These are phyloP conservation scores for Dromaius novaehollandiae DNA, from an alignment of 2,113 vertebrate genomes.

Conservation along the genomic window DNA sequence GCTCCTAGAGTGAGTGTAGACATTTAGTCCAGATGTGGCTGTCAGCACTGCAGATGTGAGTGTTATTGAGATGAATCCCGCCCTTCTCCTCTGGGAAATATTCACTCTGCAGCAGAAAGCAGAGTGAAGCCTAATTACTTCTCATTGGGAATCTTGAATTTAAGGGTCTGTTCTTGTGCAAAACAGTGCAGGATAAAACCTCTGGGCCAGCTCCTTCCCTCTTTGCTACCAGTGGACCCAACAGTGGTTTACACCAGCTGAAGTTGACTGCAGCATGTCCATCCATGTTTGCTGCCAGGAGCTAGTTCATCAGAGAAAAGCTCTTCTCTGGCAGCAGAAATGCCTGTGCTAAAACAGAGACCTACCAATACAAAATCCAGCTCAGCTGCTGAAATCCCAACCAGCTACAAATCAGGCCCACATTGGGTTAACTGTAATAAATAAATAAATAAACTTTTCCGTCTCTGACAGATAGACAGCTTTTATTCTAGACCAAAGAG, in stretches of 20 bases:
- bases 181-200: not conserved
- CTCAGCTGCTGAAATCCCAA: not conserved
- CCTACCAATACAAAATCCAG: not conserved
- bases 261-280: not conserved
- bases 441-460: not conserved
- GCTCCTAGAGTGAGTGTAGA: not conserved
- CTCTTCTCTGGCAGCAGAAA: not conserved
- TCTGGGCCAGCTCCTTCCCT: not conserved
- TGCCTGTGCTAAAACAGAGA: not conserved
- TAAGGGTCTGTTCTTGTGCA: not conserved
- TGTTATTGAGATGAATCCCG: not conserved
- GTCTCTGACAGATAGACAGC: not conserved
- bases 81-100: not conserved
- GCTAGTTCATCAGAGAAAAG: not conserved
- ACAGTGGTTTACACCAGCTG: not conserved
- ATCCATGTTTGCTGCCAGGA: not conserved
- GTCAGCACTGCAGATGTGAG: not conserved
- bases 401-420: not conserved
- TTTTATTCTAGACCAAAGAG: slow-evolving; percentile 15
- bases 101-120: not conserved
- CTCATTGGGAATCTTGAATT: not conserved
- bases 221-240: not conserved
- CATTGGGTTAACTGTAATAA: not conserved
- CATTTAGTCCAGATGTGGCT: not conserved
- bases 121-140: not conserved